Conservation (phyloP, 2,888 invertebrate species). For the Dexiosoma caninum region DNA sequence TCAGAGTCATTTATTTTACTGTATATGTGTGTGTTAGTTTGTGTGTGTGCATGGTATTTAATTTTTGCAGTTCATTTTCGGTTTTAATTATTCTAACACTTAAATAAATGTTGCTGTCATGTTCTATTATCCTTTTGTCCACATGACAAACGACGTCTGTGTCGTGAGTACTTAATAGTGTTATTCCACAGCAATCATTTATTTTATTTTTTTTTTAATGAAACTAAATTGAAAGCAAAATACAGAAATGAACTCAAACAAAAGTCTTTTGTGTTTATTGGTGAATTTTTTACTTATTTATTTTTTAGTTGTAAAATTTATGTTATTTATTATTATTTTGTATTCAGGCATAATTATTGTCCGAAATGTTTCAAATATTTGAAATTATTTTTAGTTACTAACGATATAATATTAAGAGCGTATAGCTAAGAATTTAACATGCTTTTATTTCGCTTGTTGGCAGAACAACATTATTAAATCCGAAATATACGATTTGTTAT, state of each 20-base stretch:
- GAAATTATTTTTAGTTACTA: neutral
- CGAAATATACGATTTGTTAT: too few relatives aligned
- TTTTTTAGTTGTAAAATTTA: neutral
- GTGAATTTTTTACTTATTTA: neutral
- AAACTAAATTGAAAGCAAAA: constrained; percentile 14
- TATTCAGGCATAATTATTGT: neutral
- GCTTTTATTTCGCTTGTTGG: too few relatives aligned
- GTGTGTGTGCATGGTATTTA: constrained; percentile 7
- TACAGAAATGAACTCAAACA: neutral
- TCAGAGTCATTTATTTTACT: constrained; percentile 21
- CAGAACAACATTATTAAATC: too few relatives aligned
- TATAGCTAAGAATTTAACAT: too few relatives aligned
- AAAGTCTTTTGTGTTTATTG: constrained; percentile 16
- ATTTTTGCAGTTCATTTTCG: constrained; percentile 43
- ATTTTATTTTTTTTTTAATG: constrained; percentile 43
- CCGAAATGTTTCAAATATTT: neutral
- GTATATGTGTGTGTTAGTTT: neutral
- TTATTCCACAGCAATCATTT: constrained; percentile 55
- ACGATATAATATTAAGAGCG: too few relatives aligned
- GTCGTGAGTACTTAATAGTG: constrained; percentile 54
- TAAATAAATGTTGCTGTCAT: constrained; percentile 63
- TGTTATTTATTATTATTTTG: neutral
- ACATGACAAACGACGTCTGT: constrained; percentile 62
- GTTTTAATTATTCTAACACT: constrained; percentile 60
- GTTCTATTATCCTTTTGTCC: constrained; percentile 61